A percentile compares a stretch with the other conserved stretches of the same genome.
Conservation (phyloP, 2,888 invertebrate species). For the Sinohyriopsis cumingii region DNA sequence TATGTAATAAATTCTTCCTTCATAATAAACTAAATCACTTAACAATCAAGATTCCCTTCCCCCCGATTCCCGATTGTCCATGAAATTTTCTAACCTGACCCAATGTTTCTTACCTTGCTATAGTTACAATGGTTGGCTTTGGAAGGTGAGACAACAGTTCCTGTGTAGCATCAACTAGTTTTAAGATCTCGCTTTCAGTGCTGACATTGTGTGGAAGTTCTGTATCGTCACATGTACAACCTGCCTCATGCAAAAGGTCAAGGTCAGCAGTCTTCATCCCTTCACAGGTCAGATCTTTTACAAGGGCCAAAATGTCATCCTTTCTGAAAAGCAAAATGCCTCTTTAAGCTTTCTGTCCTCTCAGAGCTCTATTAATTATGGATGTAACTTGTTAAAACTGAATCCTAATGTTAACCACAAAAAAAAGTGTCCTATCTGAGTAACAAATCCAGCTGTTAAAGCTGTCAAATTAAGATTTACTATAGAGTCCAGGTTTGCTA, state of each 20-base stretch:
- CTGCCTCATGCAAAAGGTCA: conserved; percentile 87
- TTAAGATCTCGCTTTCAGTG: conserved; percentile 78
- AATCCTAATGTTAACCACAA: too few relatives aligned
- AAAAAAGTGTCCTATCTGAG: too few relatives aligned
- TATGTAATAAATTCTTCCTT: too few relatives aligned
- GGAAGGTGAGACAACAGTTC: conserved; percentile 78
- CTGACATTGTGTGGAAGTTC: conserved; percentile 90
- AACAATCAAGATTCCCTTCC: too few relatives aligned
- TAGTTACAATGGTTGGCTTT: conserved; percentile 82
- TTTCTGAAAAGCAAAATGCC: conserved; percentile 25
- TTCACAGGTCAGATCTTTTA: conserved; percentile 12
- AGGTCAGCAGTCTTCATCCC: conserved; percentile 76
- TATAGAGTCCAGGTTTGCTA: too few relatives aligned
- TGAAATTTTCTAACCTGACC: too few relatives aligned
- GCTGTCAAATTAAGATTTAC: too few relatives aligned
- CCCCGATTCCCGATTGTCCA: too few relatives aligned
- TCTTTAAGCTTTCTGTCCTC: not conserved
- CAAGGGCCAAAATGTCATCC: conserved; percentile 28
- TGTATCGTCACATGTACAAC: conserved; percentile 86
- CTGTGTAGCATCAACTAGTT: conserved; percentile 76
- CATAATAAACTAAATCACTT: too few relatives aligned
- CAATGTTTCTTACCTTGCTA: conserved; percentile 75
- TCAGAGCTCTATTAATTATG: too few relatives aligned
- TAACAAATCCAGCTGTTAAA: too few relatives aligned
- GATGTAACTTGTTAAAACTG: too few relatives aligned